Base-by-base conservation (phyloP, 2,113 vertebrate species). In the Pholis gunnellus region DNA sequence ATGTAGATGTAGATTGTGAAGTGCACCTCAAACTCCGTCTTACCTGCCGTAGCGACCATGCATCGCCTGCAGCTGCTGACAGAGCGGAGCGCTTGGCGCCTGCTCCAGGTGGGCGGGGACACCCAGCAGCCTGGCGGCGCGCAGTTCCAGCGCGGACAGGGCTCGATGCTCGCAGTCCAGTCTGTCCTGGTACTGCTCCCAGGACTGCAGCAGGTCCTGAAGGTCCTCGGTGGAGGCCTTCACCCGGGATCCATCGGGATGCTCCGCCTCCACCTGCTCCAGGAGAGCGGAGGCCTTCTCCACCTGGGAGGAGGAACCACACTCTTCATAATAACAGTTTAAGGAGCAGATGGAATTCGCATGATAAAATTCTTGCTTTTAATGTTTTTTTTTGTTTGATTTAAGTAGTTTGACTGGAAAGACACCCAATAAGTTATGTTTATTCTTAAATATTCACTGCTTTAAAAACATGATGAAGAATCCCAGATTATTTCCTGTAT, bases 241-340 rank as follows among this genome's bases (percentile, higher is more conserved):
- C 48, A 89, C 83, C 87, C 87, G 91, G 34, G 93, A 87, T 69
- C 52, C 70, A 9, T 96, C 94, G 29, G 96, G 96, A 6, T 96
- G 91, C 65, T 98, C 97, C 17, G 95, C 96, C 92, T 97, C 96
- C 85, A 97, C 94, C 85, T 96, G 94, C 83, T 97, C 95, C 4
- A 98, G 92, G 72, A 97, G 93, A 31, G 93, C 91, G 14, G 95
- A 89, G 75, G 97, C 94, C 75, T 95, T 94, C 92, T 97, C 96
- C 92, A 99, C 92, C 98, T 99, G 78, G 85, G 83, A 72, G 54
- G 31, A 34, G 1, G 10, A 50, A 17, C 9, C 0, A 15, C 13
- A 34, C 18, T 57, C 27, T 17, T 57, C 13, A 34, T 10, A 65
- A 17, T 34, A 29, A 42, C 9, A 40, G 38, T 40, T 40, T 40